These are phyloP conservation scores for Spilosoma lubricipeda DNA, from an alignment of 2,888 invertebrate species.

Conservation along the genomic window DNA sequence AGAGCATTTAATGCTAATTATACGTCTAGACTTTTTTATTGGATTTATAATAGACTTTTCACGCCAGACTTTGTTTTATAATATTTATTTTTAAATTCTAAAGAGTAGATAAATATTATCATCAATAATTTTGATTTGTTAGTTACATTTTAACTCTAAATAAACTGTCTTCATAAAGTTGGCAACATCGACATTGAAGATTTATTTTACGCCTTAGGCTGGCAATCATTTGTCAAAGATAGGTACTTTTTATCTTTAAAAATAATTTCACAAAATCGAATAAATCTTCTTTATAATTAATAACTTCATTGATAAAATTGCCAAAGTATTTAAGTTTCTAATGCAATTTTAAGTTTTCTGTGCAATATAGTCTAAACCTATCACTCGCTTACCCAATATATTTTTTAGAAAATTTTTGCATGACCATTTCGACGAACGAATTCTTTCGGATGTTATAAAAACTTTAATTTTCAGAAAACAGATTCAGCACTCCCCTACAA, in stretches of 20 bases:
- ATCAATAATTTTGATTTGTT: conserved; percentile 42
- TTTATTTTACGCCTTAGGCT: no score
- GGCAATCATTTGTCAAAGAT: neutral
- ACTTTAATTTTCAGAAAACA: neutral
- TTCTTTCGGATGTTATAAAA: neutral
- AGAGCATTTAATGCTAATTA: conserved; percentile 64
- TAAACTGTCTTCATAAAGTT: neutral
- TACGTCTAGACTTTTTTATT: conserved; percentile 49
- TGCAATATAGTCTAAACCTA: neutral
- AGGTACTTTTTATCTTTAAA: neutral
- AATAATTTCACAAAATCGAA: no score
- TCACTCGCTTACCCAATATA: neutral
- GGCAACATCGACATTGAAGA: neutral
- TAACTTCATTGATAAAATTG: neutral
- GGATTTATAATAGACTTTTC: conserved; percentile 57
- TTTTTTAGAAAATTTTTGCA: neutral
- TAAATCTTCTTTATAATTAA: neutral
- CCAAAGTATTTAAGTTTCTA: neutral
- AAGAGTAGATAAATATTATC: conserved; percentile 55
- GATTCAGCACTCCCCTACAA: neutral
- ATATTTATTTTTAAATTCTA: conserved; percentile 50
- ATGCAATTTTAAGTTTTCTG: neutral
- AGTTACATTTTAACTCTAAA: conserved; percentile 23
- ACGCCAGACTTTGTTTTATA: conserved; percentile 63
- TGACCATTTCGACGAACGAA: neutral